phyloP scores from a whole-genome alignment of 2,888 invertebrate species.

The Chrysolina americana region DNA sequence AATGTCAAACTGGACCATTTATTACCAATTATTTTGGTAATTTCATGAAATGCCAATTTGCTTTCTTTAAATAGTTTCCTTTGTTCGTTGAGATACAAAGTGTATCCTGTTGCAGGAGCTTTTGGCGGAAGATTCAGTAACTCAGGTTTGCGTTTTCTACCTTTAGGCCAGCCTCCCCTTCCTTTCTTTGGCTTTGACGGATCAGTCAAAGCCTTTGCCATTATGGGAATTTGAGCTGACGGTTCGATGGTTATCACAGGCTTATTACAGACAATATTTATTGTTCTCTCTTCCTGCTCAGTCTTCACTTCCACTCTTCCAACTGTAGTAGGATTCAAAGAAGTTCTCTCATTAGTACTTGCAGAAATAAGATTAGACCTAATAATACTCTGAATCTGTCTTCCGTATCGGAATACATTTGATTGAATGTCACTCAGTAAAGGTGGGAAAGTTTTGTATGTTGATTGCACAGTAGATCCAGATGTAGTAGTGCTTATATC shows the following conservation, averaged over 20 bases:
- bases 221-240: conserved; percentile 36
- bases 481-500: conserved; percentile 60
- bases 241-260: conserved; percentile 28
- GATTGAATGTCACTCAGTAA: conserved; percentile 48
- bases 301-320: conserved; percentile 8
- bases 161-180: conserved; percentile 76
- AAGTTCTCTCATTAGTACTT: conserved; percentile 33
- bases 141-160: conserved; percentile 73
- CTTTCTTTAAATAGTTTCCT: conserved; percentile 72
- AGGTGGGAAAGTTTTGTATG: conserved; percentile 52
- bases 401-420: conserved; percentile 47
- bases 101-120: conserved; percentile 75
- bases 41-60: conserved; percentile 72
- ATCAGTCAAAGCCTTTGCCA: conserved; percentile 44
- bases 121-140: conserved; percentile 71
- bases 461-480: conserved; percentile 49
- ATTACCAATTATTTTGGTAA: conserved; percentile 73
- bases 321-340: conserved; percentile 11
- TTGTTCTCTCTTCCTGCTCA: conserved; percentile 27
- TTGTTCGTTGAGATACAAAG: conserved; percentile 73
- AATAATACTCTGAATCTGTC: conserved; percentile 44
- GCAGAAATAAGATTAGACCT: conserved; percentile 47
- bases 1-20: conserved; percentile 73
- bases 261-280: conserved; percentile 32
- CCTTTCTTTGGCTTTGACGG: conserved; percentile 66